phyloP scores from a whole-genome alignment of 2,113 vertebrate genomes.

The Connochaetes taurinus region DNA sequence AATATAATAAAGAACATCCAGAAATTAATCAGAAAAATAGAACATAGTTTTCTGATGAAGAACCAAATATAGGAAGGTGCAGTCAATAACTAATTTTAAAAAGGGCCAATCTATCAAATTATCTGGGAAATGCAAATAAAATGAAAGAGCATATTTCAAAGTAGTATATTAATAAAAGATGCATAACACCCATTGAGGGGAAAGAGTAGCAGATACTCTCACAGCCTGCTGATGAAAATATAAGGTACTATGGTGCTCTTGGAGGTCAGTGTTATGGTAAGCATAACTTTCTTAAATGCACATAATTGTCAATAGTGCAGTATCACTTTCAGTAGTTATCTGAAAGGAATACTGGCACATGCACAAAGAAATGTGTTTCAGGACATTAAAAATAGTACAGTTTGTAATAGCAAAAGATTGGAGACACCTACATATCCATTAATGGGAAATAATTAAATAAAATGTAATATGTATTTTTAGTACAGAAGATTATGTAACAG shows the following conservation, averaged over 20 bases:
- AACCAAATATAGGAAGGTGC: neutral
- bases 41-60: neutral
- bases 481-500: neutral
- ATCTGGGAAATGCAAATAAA: neutral
- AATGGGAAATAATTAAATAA: conserved; percentile 2
- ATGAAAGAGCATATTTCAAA: neutral
- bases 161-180: neutral
- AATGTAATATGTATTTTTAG: conserved; percentile 16
- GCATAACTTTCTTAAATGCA: neutral
- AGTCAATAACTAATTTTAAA: neutral
- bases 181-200: neutral
- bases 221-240: neutral
- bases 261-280: neutral
- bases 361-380: neutral
- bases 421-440: neutral
- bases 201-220: neutral
- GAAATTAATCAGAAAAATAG: conserved; percentile 3
- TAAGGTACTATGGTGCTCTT: neutral
- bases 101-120: neutral
- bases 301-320: neutral
- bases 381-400: neutral
- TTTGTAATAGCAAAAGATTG: neutral
- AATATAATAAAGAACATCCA: neutral
- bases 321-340: neutral
- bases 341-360: neutral